phyloP scores from a whole-genome alignment of 2,113 vertebrate genomes.

The Picathartes gymnocephalus region DNA sequence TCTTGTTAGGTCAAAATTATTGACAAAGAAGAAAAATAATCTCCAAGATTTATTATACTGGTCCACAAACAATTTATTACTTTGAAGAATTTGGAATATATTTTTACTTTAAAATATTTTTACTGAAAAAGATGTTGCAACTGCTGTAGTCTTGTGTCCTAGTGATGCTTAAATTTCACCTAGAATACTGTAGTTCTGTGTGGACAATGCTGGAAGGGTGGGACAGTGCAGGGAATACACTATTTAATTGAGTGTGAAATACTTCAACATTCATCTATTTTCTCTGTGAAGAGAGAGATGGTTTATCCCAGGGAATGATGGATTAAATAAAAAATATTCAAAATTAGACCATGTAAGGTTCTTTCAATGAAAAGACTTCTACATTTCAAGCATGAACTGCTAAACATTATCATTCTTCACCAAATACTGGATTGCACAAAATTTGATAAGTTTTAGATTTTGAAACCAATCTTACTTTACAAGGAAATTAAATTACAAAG shows the following conservation, averaged over 20 bases:
- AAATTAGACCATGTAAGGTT: not conserved
- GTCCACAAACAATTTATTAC: not conserved
- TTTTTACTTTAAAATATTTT: not conserved
- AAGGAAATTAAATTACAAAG: not conserved
- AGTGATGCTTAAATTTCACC: not conserved
- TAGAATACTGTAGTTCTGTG: not conserved
- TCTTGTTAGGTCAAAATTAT: not conserved
- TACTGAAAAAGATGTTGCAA: not conserved
- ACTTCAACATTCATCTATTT: not conserved
- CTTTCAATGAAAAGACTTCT: not conserved
- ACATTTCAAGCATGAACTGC: not conserved
- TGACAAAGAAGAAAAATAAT: not conserved
- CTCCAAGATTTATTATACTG: not conserved
- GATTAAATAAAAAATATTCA: not conserved
- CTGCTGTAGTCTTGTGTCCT: not conserved
- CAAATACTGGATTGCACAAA: not conserved
- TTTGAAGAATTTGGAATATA: not conserved
- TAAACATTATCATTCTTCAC: not conserved
- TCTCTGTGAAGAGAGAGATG: not conserved
- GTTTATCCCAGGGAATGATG: not conserved
- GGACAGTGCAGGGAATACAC: not conserved
- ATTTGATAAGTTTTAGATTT: not conserved
- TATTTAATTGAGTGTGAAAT: not conserved
- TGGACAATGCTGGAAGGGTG: not conserved
- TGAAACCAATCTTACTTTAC: not conserved